Conservation (phyloP, 2,888 invertebrate genomes). For the Meiosimyza decipiens region DNA sequence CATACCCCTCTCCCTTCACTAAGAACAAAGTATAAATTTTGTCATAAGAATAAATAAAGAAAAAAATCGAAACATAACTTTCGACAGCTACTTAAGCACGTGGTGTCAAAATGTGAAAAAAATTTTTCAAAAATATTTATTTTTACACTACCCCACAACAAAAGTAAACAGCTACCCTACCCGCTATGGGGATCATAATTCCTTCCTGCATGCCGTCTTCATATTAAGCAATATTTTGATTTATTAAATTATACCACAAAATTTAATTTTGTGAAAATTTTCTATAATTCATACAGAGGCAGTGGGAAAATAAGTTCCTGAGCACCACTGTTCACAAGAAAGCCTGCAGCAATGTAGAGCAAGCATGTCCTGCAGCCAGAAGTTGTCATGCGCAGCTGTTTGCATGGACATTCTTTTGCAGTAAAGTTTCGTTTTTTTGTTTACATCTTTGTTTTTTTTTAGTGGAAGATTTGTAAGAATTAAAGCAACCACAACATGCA, state of each 20-base stretch:
- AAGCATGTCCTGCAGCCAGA: conserved; percentile 15
- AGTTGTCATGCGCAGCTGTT: conserved; percentile 25
- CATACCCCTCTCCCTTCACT: too few relatives aligned
- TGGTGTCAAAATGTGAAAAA: conserved; percentile 1
- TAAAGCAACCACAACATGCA: too few relatives aligned
- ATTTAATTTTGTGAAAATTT: conserved; percentile 6
- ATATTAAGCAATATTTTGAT: conserved; percentile 19
- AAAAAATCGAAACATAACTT: too few relatives aligned
- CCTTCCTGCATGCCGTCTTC: neutral
- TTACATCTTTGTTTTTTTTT: neutral
- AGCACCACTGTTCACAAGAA: neutral
- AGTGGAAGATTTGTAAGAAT: too few relatives aligned
- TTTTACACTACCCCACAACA: neutral
- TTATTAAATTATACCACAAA: conserved; percentile 23
- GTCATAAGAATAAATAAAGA: too few relatives aligned
- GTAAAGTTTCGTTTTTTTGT: neutral
- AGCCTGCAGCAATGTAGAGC: too few relatives aligned
- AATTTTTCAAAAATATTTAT: neutral
- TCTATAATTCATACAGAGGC: neutral
- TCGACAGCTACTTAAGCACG: conserved; percentile 22
- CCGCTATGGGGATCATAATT: neutral
- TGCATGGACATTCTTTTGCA: neutral
- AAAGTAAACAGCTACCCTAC: neutral
- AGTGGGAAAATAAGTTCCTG: neutral
- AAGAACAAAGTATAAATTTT: too few relatives aligned